Base-by-base conservation (phyloP, 2,888 invertebrate species). In the Leucophenga montana region DNA sequence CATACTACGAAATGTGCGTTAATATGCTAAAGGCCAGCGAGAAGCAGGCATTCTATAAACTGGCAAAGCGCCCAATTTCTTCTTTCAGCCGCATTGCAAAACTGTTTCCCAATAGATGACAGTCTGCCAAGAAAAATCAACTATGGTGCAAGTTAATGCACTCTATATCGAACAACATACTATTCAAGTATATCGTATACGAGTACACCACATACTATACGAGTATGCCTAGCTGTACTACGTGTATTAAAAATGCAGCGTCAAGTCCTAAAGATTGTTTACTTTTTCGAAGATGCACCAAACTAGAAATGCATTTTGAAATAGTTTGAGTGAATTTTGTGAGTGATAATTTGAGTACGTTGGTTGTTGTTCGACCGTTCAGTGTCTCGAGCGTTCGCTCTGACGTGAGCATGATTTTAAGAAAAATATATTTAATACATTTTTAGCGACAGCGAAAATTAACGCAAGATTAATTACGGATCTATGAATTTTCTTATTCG, bases 31-130 rank as follows among this genome's bases (percentile, higher is more conserved):
- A 76, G 65, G 66, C 78, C 79, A 81, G 71, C 39, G 39, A 39
- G 78, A 75, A 73, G 75, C 73, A 57, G 56, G 70, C 56, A 33
- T 59, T 59, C 27, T 59, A 27, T 71, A 73, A 39, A 39, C 39
- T 39, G 81, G 81, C 81, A 81, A 31, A 56, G 66, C 77, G 81
- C 81, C 81, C 82, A 66, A 71, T 70, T 73, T 53, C 66, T 4
- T n/a, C n/a, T 50, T 16, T 50, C 33, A 48, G 22, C 13, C 69
- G 44, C 68, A 68, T 69, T 75, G 69, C 66, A 72, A 71, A 77
- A 77, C 69, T 71, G 71, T 81, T 82, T 79, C 81, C 77, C 81
- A 82, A 82, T 82, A 75, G 71, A 64, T 70, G 74, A 77, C 73
- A 72, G 75, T 74, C 67, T 78, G 78, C 78, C 79, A 78, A 79